Conservation (phyloP, 2,797 vertebrate species). For the Cichlasoma orientale region DNA sequence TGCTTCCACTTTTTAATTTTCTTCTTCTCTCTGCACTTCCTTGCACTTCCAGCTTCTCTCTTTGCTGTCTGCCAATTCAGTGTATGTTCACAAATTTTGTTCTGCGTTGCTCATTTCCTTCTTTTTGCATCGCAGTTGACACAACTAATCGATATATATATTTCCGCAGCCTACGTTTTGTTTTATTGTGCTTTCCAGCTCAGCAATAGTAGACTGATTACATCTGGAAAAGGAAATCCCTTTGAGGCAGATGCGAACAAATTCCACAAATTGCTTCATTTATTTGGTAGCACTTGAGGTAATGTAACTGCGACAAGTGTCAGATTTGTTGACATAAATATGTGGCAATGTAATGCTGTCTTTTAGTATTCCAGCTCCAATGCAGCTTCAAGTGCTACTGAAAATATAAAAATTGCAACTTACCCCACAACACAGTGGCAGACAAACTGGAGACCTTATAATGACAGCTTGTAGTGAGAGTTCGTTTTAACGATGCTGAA, state of each 20-base stretch:
- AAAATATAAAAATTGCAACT: constrained; percentile 38
- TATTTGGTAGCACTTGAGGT: constrained; percentile 43
- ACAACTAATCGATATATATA: constrained; percentile 28
- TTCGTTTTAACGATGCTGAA: no score
- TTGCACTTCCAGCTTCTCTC: background rate
- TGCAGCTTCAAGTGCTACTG: constrained; percentile 15
- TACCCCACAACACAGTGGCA: background rate
- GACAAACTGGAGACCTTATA: constrained; percentile 5
- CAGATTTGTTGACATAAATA: constrained; percentile 30
- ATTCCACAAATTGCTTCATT: constrained; percentile 57
- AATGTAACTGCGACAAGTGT: constrained; percentile 29
- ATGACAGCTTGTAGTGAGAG: background rate
- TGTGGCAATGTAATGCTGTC: background rate
- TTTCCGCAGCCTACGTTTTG: constrained; percentile 17
- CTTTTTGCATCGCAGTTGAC: constrained; percentile 17
- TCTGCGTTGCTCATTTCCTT: constrained; percentile 8
- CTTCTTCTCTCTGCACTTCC: background rate
- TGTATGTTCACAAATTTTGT: constrained; percentile 5
- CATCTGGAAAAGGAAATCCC: constrained; percentile 20
- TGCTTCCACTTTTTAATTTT: constrained; percentile 1
- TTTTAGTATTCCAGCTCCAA: constrained; percentile 14
- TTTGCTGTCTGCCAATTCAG: constrained; percentile 1
- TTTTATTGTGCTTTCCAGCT: constrained; percentile 23
- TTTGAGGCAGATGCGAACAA: constrained; percentile 45
- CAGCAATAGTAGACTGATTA: constrained; percentile 41